Percentiles rank a stretch among this genome's conserved stretches.
Conservation (phyloP, 2,113 vertebrate genomes). For the Ciconia maguari region DNA sequence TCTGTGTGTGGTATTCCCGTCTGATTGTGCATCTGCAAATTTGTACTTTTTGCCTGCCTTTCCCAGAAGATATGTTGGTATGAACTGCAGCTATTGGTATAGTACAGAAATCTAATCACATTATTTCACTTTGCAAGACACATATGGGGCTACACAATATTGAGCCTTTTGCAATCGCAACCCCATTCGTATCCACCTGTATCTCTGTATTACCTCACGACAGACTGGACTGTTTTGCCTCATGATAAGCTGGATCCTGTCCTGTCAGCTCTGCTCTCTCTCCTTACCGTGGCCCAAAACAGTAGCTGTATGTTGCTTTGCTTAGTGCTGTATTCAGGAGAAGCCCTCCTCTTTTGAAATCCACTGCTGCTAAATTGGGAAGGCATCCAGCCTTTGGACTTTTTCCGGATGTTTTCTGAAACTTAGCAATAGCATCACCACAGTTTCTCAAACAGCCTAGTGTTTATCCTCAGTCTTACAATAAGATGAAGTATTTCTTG, state of each 20-base stretch:
- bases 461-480: neutral
- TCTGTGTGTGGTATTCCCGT: neutral
- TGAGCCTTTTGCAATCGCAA: neutral
- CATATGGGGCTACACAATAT: neutral
- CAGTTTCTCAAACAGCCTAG: neutral
- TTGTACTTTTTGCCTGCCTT: neutral
- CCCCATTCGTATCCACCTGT: fast-evolving
- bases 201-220: fast-evolving
- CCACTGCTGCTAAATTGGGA: neutral
- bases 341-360: neutral
- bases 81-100: neutral
- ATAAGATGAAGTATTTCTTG: neutral
- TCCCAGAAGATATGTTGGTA: neutral
- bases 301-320: neutral
- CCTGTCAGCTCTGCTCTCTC: neutral
- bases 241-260: neutral
- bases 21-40: neutral
- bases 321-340: neutral
- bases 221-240: neutral
- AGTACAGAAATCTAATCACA: neutral
- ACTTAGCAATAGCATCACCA: neutral
- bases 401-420: neutral
- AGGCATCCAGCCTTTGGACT: neutral
- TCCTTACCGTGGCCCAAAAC: neutral
- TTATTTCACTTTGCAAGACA: neutral